These are phyloP conservation scores for Spinibarbus caldwelli DNA, from an alignment of 2,797 vertebrate species.

Conservation along the genomic window DNA sequence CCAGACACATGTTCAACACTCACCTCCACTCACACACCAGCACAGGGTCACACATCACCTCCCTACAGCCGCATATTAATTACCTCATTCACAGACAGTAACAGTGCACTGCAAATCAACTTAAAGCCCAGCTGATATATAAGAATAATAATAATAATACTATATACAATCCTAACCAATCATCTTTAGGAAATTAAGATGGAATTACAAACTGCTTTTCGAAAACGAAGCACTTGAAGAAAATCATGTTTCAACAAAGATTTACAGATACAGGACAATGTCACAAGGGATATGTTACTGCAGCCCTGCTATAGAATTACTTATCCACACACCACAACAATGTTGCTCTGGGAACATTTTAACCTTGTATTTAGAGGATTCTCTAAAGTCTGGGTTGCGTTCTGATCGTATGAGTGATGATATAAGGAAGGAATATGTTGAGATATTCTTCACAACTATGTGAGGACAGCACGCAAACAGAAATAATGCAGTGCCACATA, in stretches of 20 bases:
- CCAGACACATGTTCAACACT: slow-evolving; percentile 38
- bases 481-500: too few species aligned
- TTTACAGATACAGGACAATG: not conserved
- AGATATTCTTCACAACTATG: too few species aligned
- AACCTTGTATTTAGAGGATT: too few species aligned
- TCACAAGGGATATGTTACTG: not conserved
- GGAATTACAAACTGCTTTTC: not conserved
- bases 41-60: slow-evolving; percentile 26
- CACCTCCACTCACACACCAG: slow-evolving; percentile 24
- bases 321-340: too few species aligned
- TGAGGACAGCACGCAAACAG: too few species aligned
- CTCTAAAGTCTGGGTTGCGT: too few species aligned
- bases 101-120: slow-evolving; percentile 14
- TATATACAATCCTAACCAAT: not conserved
- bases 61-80: slow-evolving; percentile 52
- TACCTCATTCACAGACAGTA: slow-evolving; percentile 31
- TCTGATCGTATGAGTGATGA: too few species aligned
- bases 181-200: not conserved
- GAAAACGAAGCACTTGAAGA: not conserved
- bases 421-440: too few species aligned
- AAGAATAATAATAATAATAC: too few species aligned
- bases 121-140: not conserved
- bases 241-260: not conserved
- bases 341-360: too few species aligned
- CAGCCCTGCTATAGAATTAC: not conserved